Percentiles rank a stretch among this genome's conserved stretches.
These are phyloP conservation scores for Nomada fucata DNA, from an alignment of 2,888 invertebrate species.

Conservation along the genomic window DNA sequence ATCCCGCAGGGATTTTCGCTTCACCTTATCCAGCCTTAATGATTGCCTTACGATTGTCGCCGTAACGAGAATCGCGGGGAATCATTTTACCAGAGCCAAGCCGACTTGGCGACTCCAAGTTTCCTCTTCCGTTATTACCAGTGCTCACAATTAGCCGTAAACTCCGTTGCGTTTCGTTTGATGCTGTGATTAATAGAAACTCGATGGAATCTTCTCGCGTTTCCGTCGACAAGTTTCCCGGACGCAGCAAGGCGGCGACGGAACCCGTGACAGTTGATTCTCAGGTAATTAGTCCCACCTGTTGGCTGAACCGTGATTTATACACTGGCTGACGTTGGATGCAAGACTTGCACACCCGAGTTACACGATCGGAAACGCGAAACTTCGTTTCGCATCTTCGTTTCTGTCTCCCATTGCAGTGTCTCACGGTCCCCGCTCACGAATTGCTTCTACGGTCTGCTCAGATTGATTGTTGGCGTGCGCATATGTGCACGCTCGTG, in stretches of 20 bases:
- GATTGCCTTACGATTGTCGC: slow-evolving; percentile 8
- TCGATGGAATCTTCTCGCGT: slow-evolving; percentile 43
- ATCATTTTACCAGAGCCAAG: slow-evolving; percentile 40
- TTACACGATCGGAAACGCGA: slow-evolving; percentile 27
- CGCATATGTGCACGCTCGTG: too few relatives aligned
- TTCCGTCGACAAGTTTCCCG: not conserved
- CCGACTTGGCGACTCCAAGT: slow-evolving; percentile 36
- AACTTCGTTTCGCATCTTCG: not conserved
- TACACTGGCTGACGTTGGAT: slow-evolving; percentile 31
- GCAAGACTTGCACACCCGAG: slow-evolving; percentile 7
- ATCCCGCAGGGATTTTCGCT: not conserved
- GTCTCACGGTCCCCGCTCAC: not conserved
- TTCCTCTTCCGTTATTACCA: slow-evolving; percentile 47
- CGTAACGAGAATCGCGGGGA: not conserved
- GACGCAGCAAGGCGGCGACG: slow-evolving; percentile 20
- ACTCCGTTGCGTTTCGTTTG: slow-evolving; percentile 34
- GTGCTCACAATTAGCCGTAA: slow-evolving; percentile 47
- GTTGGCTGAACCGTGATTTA: slow-evolving; percentile 51
- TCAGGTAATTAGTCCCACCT: slow-evolving; percentile 59
- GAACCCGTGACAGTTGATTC: slow-evolving; percentile 62
- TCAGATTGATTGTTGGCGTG: not conserved
- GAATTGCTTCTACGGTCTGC: slow-evolving; percentile 23
- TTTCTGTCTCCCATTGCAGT: not conserved
- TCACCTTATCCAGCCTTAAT: not conserved
- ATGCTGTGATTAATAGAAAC: slow-evolving; percentile 59